Conservation (phyloP, 2,113 vertebrate genomes). For the Seriola rivoliana region DNA sequence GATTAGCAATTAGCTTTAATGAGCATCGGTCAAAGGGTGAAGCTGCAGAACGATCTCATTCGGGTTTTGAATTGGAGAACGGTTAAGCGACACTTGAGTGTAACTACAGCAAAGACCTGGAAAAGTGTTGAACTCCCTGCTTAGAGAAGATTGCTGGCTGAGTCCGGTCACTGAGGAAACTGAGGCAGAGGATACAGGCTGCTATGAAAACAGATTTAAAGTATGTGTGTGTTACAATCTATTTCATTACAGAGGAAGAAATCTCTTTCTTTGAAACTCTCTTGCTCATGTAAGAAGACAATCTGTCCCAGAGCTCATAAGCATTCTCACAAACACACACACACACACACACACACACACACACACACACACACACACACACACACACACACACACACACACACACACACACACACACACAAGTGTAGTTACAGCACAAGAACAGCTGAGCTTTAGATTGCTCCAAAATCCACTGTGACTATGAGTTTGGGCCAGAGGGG, state of each 20-base stretch:
- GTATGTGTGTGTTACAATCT: conserved; percentile 17
- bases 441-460: conserved; percentile 79
- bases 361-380: too few species aligned
- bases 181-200: conserved; percentile 9
- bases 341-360: conserved; percentile 20
- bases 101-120: conserved; percentile 35
- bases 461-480: conserved; percentile 69
- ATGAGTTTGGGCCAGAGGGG: conserved; percentile 71
- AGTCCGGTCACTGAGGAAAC: not conserved
- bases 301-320: conserved; percentile 54
- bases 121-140: conserved; percentile 22
- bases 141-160: not conserved
- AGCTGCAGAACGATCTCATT: conserved; percentile 58
- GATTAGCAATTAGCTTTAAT: conserved; percentile 76
- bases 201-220: conserved; percentile 20
- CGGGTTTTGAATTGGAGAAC: conserved; percentile 40
- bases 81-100: conserved; percentile 54
- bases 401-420: too few species aligned
- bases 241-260: conserved; percentile 6
- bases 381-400: too few species aligned
- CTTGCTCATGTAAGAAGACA: conserved; percentile 52
- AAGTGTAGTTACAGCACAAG: conserved; percentile 56
- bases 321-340: conserved; percentile 54
- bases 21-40: conserved; percentile 63
- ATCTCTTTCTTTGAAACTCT: conserved; percentile 40